Percentiles rank a stretch among this genome's conserved stretches.
phyloP scores from a whole-genome alignment of 1,140 invertebrate genomes.

The Drosophila arizonae region DNA sequence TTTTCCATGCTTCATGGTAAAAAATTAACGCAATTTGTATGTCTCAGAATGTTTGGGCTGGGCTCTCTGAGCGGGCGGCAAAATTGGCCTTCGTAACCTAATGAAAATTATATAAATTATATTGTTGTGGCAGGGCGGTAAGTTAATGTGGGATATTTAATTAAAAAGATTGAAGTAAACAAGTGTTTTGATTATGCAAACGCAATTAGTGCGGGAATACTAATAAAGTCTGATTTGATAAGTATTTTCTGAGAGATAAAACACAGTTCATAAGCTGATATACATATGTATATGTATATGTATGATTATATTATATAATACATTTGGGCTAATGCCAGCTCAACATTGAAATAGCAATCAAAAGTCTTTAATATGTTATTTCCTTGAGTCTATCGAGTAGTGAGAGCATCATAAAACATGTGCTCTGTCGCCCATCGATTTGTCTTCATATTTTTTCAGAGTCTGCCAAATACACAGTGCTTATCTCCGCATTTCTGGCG shows the following conservation, averaged over 20 bases:
- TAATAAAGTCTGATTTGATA: no score
- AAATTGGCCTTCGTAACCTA: slow-evolving; percentile 9
- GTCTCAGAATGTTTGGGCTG: slow-evolving; percentile 24
- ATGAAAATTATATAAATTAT: slow-evolving; percentile 33
- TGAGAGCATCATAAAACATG: slow-evolving; percentile 2
- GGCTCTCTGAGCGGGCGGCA: not conserved
- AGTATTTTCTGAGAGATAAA: not conserved
- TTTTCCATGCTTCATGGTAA: slow-evolving; percentile 59
- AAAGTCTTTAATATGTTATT: not conserved
- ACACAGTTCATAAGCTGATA: no score
- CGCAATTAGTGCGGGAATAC: not conserved
- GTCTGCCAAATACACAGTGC: not conserved
- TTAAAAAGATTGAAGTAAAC: slow-evolving; percentile 11
- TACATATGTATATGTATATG: not conserved
- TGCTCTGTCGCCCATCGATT: slow-evolving; percentile 3
- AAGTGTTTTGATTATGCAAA: not conserved
- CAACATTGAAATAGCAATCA: not conserved
- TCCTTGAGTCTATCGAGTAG: not conserved
- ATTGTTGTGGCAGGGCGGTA: slow-evolving; percentile 4
- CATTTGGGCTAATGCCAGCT: not conserved
- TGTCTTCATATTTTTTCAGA: not conserved
- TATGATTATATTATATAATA: not conserved
- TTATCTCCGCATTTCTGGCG: not conserved
- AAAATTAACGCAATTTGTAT: slow-evolving; percentile 73
- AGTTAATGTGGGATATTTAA: slow-evolving; percentile 16